These are phyloP conservation scores for Megaceryle alcyon DNA, from an alignment of 2,797 vertebrate genomes.

Conservation along the genomic window DNA sequence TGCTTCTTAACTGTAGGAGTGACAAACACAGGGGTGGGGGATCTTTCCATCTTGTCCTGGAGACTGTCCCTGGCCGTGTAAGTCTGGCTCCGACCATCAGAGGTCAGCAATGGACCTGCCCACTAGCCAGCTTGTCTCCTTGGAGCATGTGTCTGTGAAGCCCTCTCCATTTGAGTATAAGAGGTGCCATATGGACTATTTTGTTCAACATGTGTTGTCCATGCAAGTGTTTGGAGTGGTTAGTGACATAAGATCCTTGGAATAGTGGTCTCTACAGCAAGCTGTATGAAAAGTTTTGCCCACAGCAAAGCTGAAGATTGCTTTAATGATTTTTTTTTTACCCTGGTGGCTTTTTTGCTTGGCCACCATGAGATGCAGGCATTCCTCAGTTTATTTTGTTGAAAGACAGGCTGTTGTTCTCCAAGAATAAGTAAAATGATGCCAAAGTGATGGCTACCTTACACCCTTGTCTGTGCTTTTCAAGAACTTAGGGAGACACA, in stretches of 20 bases:
- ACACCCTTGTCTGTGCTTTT: background rate
- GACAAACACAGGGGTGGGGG: background rate
- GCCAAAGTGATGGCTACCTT: background rate
- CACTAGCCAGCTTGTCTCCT: background rate
- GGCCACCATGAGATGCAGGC: background rate
- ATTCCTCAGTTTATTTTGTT: background rate
- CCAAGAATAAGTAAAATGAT: background rate
- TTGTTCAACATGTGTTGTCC: background rate
- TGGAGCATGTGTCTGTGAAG: background rate
- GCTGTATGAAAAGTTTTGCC: background rate
- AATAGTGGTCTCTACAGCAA: background rate
- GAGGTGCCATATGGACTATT: background rate
- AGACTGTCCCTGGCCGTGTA: background rate
- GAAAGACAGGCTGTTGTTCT: background rate
- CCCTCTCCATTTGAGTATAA: background rate
- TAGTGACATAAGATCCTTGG: background rate
- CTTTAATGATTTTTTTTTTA: background rate
- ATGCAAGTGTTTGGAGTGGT: background rate
- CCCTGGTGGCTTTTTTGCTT: background rate
- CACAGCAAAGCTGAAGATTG: background rate
- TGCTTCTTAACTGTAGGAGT: background rate
- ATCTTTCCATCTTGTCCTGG: background rate
- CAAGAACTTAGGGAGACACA: background rate
- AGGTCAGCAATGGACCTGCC: conserved; percentile 64
- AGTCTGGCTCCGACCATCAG: conserved; percentile 36